A percentile compares a stretch with the other conserved stretches of the same genome.
Evolutionary conservation across 2,888 invertebrate genomes (phyloP).

Genomic region (Agriotes lineatus): DNA sequence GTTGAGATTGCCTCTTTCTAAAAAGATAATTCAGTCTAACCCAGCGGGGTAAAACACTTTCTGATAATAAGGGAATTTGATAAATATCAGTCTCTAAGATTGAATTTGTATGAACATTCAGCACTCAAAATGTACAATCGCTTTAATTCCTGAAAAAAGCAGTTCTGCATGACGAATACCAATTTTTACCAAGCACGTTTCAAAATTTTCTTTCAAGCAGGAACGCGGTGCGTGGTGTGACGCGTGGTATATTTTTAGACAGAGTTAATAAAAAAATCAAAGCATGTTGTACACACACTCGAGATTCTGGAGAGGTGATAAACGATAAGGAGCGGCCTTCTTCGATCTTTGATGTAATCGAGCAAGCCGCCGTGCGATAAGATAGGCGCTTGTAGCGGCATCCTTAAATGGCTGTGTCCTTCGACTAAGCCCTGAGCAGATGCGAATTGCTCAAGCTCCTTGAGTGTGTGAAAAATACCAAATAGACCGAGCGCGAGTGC

Average conservation of each 20-base stretch:
- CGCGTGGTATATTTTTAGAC: slow-evolving; percentile 15
- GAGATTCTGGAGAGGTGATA: slow-evolving; percentile 33
- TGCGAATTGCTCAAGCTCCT: slow-evolving; percentile 20
- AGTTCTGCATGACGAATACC: too few relatives aligned
- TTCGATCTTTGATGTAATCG: slow-evolving; percentile 33
- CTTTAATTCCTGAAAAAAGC: too few relatives aligned
- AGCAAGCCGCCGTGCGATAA: slow-evolving; percentile 26
- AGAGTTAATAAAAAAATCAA: slow-evolving; percentile 26
- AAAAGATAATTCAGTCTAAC: too few relatives aligned
- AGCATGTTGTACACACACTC: slow-evolving; percentile 29
- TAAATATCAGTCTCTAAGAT: too few relatives aligned
- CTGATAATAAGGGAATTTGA: too few relatives aligned
- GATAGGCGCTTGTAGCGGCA: slow-evolving; percentile 26
- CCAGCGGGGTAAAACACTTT: too few relatives aligned
- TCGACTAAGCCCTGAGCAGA: slow-evolving; percentile 5
- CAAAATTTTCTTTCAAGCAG: neutral
- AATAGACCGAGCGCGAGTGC: neutral
- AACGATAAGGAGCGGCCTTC: slow-evolving; percentile 34
- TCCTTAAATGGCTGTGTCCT: slow-evolving; percentile 25
- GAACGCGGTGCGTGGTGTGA: slow-evolving; percentile 6
- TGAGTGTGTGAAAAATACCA: neutral
- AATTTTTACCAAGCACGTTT: too few relatives aligned
- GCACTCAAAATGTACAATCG: too few relatives aligned
- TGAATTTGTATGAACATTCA: too few relatives aligned
- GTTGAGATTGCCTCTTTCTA: too few relatives aligned